Percentiles rank a stretch among this genome's conserved stretches.
These are phyloP conservation scores for Myotis myotis DNA, from an alignment of 2,797 vertebrate species.

Conservation along the genomic window DNA sequence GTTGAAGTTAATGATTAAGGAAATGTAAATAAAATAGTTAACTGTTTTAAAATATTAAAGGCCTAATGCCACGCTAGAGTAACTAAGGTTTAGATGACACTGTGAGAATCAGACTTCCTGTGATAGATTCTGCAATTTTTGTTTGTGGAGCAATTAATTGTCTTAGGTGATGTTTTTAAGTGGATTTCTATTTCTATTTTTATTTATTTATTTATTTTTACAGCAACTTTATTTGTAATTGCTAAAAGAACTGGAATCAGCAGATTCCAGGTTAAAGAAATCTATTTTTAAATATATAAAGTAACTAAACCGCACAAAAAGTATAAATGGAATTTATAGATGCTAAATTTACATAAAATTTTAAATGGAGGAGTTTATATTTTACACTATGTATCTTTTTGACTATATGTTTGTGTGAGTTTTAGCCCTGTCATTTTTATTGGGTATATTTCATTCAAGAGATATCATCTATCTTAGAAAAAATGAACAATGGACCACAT, in stretches of 20 bases:
- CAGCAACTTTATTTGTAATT: no score
- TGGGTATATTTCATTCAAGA: conserved; percentile 61
- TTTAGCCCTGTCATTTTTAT: conserved; percentile 47
- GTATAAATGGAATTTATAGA: neutral
- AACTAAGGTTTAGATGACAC: conserved; percentile 29
- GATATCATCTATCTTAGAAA: conserved; percentile 54
- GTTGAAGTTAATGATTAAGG: conserved; percentile 64
- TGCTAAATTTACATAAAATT: neutral
- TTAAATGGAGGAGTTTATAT: neutral
- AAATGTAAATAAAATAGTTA: conserved; percentile 64
- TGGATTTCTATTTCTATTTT: neutral
- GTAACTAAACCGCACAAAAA: conserved; percentile 8
- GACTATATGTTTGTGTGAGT: conserved; percentile 7
- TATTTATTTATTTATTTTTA: no score
- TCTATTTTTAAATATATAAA: conserved; percentile 6
- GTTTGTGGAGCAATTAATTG: conserved; percentile 15
- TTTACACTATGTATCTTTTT: conserved; percentile 12
- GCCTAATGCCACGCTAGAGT: neutral
- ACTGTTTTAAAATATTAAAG: conserved; percentile 55
- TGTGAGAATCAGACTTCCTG: neutral
- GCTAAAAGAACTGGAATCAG: no score
- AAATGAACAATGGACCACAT: conserved; percentile 44
- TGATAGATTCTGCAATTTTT: neutral
- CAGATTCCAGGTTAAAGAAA: no score
- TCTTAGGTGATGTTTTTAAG: neutral